These are phyloP conservation scores for Myotis lucifugus DNA, from an alignment of 2,113 vertebrate genomes.

Conservation along the genomic window DNA sequence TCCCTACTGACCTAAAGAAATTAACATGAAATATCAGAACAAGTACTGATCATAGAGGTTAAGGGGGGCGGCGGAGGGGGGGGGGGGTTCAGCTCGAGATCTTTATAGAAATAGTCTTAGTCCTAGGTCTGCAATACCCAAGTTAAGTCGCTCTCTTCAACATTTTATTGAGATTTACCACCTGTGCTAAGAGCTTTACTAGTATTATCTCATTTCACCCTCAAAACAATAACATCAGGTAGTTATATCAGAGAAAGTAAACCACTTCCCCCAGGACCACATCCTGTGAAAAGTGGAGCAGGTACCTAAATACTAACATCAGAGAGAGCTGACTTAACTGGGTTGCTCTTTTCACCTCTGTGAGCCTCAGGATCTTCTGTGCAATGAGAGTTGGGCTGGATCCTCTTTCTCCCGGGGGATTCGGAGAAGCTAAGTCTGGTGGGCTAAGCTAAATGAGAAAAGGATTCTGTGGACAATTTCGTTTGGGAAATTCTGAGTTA, in stretches of 20 bases:
- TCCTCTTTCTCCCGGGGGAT: neutral
- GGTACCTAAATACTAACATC: neutral
- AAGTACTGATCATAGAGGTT: neutral
- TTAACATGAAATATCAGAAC: neutral
- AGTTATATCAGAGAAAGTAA: neutral
- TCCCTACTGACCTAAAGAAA: neutral
- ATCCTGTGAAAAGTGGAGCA: neutral
- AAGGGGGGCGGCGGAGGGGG: fast-evolving
- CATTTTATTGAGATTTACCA: neutral
- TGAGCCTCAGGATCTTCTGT: neutral
- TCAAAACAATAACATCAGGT: neutral
- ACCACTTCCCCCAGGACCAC: neutral
- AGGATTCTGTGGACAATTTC: neutral
- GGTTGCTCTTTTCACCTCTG: neutral
- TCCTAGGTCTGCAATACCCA: neutral
- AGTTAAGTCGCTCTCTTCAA: neutral
- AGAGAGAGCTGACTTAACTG: neutral
- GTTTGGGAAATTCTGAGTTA: neutral
- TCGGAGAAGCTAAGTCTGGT: neutral
- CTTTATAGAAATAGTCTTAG: neutral
- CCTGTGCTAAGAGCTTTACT: neutral
- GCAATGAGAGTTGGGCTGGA: neutral
- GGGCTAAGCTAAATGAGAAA: neutral
- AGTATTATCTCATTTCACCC: neutral
- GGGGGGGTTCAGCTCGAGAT: neutral